phyloP scores from a whole-genome alignment of 2,797 vertebrate species.

The Peromyscus attwateri region DNA sequence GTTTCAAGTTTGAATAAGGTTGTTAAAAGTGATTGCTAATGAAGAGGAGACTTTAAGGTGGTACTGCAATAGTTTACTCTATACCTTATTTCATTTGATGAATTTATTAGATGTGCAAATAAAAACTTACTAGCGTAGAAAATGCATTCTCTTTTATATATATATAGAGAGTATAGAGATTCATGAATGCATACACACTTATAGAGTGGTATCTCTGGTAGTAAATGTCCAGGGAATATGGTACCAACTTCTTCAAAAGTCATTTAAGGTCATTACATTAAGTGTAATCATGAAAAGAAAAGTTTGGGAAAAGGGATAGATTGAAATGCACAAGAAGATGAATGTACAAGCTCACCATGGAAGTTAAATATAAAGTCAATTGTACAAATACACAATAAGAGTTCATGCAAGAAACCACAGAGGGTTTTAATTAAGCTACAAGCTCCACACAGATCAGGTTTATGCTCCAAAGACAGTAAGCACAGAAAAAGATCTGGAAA shows the following conservation, averaged over 20 bases:
- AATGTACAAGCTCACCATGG: not conserved
- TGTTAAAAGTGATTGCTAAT: slow-evolving; percentile 58
- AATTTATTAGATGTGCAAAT: slow-evolving; percentile 37
- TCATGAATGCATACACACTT: not conserved
- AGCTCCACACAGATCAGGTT: slow-evolving; percentile 8
- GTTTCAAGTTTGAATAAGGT: slow-evolving; percentile 52
- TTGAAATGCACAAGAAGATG: slow-evolving; percentile 34
- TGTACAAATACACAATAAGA: slow-evolving; percentile 58
- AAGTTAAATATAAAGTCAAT: slow-evolving; percentile 64
- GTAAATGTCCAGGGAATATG: slow-evolving; percentile 12
- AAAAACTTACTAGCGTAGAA: not conserved
- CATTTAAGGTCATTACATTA: not conserved
- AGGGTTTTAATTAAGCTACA: slow-evolving; percentile 55
- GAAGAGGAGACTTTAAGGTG: not conserved
- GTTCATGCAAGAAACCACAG: slow-evolving; percentile 39
- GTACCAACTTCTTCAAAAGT: not conserved
- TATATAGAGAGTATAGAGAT: not conserved
- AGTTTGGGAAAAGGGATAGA: not conserved
- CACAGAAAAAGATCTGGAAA: slow-evolving; percentile 45
- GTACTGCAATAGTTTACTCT: slow-evolving; percentile 1
- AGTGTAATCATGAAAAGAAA: not conserved
- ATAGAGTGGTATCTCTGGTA: not conserved
- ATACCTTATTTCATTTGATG: slow-evolving; percentile 29
- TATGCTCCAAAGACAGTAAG: slow-evolving; percentile 10
- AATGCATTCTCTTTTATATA: not conserved